These are phyloP conservation scores for Agrilus cyanescens DNA, from an alignment of 2,888 invertebrate species.

Conservation along the genomic window DNA sequence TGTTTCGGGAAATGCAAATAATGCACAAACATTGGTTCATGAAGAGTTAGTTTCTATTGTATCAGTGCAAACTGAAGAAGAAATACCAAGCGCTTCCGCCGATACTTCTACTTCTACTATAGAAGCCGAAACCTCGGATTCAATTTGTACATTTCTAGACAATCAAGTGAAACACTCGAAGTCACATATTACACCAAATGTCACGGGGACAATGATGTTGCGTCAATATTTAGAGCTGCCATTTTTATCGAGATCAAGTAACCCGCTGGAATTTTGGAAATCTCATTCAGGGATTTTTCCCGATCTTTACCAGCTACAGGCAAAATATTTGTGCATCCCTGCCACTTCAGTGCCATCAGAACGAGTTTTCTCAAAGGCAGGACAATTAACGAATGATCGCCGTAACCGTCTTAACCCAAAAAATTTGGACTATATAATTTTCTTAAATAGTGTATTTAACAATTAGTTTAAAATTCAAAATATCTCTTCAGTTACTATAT, in stretches of 20 bases:
- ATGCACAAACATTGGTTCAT: constrained; percentile 8
- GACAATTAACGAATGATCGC: constrained; percentile 8
- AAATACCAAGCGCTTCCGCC: neutral
- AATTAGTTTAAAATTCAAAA: too few relatives aligned
- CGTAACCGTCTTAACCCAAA: constrained; percentile 10
- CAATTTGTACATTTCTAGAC: constrained; percentile 4
- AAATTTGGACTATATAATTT: constrained; percentile 11
- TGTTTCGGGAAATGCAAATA: constrained; percentile 6
- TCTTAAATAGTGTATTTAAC: constrained; percentile 7
- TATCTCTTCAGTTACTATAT: too few relatives aligned
- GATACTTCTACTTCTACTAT: neutral
- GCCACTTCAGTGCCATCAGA: constrained; percentile 13
- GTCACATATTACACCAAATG: neutral
- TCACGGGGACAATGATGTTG: neutral
- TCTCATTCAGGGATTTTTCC: constrained; percentile 3
- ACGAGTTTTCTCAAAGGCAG: constrained; percentile 12
- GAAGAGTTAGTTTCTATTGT: neutral
- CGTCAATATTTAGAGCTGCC: constrained; percentile 2
- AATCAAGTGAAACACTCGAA: constrained; percentile 1
- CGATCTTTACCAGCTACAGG: constrained; percentile 1
- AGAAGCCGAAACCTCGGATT: neutral
- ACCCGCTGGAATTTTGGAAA: constrained; percentile 1
- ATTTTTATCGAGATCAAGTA: neutral
- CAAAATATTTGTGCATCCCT: constrained; percentile 11
- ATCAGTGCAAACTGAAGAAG: neutral